phyloP scores from a whole-genome alignment of 2,888 invertebrate species.

The Diadromus collaris region DNA sequence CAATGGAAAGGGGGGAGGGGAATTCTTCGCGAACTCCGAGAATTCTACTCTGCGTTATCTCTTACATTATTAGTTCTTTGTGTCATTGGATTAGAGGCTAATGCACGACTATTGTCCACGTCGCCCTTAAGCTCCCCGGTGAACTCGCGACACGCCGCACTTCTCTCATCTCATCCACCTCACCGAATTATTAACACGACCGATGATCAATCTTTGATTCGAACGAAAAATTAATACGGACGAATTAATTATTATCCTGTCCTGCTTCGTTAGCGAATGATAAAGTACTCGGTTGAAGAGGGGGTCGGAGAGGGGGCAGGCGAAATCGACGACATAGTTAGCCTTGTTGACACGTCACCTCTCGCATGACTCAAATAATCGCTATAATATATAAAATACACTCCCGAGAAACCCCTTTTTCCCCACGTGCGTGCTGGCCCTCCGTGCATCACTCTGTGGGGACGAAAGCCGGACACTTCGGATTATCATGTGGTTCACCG shows the following conservation, averaged over 20 bases:
- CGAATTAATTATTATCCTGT: background rate
- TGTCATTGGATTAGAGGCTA: constrained; percentile 73
- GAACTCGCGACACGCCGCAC: constrained; percentile 19
- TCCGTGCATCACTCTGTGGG: constrained; percentile 52
- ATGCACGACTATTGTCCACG: constrained; percentile 69
- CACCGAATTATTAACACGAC: background rate
- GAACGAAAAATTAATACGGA: too few species aligned
- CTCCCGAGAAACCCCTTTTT: constrained; percentile 31
- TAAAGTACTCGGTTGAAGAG: background rate
- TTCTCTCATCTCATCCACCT: background rate
- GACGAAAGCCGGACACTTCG: constrained; percentile 54
- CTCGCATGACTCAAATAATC: constrained; percentile 71
- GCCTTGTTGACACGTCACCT: constrained; percentile 77
- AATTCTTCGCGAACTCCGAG: constrained; percentile 29
- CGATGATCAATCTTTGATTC: background rate
- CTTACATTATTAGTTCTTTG: constrained; percentile 73
- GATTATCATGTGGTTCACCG: constrained; percentile 73
- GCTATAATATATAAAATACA: constrained; percentile 28
- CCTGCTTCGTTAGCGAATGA: constrained; percentile 7
- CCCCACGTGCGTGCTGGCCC: constrained; percentile 33
- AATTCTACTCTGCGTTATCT: constrained; percentile 63
- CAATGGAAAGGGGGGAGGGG: constrained; percentile 66
- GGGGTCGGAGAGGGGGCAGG: background rate
- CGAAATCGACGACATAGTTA: constrained; percentile 52
- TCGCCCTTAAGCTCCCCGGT: constrained; percentile 12